These are phyloP conservation scores for Pangasius krempfi DNA, from an alignment of 2,797 vertebrate genomes.

Conservation along the genomic window DNA sequence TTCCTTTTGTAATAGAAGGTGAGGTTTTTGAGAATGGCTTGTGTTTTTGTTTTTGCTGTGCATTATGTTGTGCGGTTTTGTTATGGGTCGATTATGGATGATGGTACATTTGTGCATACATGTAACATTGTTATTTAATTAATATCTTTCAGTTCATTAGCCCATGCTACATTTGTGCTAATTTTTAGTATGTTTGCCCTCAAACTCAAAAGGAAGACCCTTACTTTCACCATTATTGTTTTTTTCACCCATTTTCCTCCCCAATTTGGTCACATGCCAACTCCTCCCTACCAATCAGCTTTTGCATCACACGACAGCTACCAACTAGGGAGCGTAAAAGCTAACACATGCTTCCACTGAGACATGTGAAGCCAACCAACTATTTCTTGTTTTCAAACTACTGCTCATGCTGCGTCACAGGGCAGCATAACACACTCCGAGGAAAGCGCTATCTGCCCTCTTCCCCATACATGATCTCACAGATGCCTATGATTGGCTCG, in stretches of 20 bases:
- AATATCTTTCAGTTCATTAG: slow-evolving; percentile 20
- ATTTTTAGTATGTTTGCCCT: slow-evolving; percentile 37
- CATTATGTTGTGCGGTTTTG: slow-evolving; percentile 21
- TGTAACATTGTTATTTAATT: slow-evolving; percentile 1
- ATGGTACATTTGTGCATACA: slow-evolving; percentile 35
- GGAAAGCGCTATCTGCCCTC: not conserved
- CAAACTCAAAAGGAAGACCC: not conserved
- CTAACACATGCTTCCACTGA: not conserved
- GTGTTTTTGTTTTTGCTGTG: not conserved
- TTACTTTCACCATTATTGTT: not conserved
- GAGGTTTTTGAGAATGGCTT: slow-evolving; percentile 49
- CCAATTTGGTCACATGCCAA: not conserved
- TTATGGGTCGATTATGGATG: slow-evolving; percentile 37
- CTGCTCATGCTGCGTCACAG: not conserved
- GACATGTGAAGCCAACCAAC: not conserved
- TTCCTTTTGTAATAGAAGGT: slow-evolving; percentile 52
- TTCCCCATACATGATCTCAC: not conserved
- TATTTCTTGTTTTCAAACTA: not conserved
- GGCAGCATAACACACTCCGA: not conserved
- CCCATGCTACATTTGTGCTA: slow-evolving; percentile 63
- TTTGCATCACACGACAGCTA: not conserved
- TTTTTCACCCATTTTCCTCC: not conserved
- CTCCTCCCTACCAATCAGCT: not conserved
- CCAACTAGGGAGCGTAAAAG: not conserved
- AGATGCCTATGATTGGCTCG: not conserved